A percentile compares a stretch with the other conserved stretches of the same genome.
Conservation (phyloP, 2,113 vertebrate genomes). For the Sylvia atricapilla region DNA sequence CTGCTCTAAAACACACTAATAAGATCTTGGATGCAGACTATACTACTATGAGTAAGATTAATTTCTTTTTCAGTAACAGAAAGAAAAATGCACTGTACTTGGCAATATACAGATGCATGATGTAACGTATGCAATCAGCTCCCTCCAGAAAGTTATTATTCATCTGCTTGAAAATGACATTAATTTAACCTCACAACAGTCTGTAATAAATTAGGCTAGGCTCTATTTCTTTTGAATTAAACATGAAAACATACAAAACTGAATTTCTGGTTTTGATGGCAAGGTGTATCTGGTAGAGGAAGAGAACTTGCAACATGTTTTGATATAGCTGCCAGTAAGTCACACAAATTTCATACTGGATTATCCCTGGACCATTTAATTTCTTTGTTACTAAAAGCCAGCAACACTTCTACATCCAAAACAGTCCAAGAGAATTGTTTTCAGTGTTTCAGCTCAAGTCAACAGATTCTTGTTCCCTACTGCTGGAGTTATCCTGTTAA, state of each 20-base stretch:
- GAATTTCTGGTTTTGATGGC: neutral
- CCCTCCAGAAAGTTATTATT: neutral
- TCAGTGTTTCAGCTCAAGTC: neutral
- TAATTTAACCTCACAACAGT: neutral
- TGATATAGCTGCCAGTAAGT: slow-evolving; percentile 1
- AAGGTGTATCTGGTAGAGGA: neutral
- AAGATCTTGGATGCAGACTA: neutral
- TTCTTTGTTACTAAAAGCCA: neutral
- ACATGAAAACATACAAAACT: neutral
- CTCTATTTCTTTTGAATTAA: neutral
- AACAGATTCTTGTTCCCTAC: neutral
- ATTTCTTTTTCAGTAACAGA: neutral
- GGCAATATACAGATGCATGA: neutral
- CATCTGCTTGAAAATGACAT: neutral
- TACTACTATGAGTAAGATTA: neutral
- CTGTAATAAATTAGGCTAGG: neutral
- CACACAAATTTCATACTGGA: neutral
- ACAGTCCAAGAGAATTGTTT: neutral
- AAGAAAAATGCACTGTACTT: neutral
- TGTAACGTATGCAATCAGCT: neutral
- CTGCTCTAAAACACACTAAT: neutral
- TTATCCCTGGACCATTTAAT: neutral
- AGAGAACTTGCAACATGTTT: neutral
- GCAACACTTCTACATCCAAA: neutral
- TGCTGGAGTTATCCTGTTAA: neutral